A percentile compares a stretch with the other conserved stretches of the same genome.
Conservation (phyloP, 2,888 invertebrate genomes). For the Mythimna loreyi region DNA sequence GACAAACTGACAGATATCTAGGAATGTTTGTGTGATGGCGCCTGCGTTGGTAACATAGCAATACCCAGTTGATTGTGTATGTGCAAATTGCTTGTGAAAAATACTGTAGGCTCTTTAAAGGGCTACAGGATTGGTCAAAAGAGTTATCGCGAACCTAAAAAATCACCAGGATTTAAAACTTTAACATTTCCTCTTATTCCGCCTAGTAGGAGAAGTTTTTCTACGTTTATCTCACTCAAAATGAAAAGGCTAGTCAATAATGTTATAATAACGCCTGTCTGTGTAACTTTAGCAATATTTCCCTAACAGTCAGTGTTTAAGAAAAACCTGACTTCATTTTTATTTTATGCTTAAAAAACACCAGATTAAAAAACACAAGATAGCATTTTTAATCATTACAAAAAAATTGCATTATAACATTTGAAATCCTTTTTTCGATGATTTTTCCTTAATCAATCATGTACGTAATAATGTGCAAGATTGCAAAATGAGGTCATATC, state of each 20-base stretch:
- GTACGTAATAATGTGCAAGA: slow-evolving; percentile 12
- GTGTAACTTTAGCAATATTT: slow-evolving; percentile 27
- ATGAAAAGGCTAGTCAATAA: slow-evolving; percentile 1
- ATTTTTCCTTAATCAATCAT: slow-evolving; percentile 10
- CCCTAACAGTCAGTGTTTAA: background rate
- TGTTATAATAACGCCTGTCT: slow-evolving; percentile 5
- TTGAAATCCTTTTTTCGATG: background rate
- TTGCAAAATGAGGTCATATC: slow-evolving; percentile 41
- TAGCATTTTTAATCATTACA: background rate
- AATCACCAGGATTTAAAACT: no score
- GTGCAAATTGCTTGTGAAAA: background rate
- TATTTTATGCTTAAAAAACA: no score
- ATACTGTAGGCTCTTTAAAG: slow-evolving; percentile 18
- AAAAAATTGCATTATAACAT: background rate
- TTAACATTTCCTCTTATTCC: no score
- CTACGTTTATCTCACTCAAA: no score
- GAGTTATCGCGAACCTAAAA: no score
- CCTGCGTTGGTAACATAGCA: slow-evolving; percentile 23
- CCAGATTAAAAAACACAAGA: no score
- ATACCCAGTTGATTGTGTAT: background rate
- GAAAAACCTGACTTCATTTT: no score
- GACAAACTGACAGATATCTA: background rate
- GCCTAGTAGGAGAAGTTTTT: no score
- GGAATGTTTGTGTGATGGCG: background rate
- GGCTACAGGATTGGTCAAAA: no score